Evolutionary conservation across 2,797 vertebrate species (phyloP), one percentile per base, ranked within the genome.

Genomic region (Gila robusta): DNA sequence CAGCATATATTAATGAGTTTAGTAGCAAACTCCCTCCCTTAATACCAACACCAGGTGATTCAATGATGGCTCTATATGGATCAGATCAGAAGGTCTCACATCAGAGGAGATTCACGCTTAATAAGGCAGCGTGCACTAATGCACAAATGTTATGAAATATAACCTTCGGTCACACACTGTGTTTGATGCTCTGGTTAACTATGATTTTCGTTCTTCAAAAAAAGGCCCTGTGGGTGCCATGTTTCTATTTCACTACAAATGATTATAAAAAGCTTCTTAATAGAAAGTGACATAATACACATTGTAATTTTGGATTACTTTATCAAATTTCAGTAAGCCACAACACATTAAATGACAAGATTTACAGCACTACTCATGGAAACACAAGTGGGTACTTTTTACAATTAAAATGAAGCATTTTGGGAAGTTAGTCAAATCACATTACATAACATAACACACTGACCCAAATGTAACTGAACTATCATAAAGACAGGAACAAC

Each of bases 1-100:
- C 82, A 56, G 44, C 70, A 66, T 44, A 73, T 74, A 72, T 81
- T 74, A 83, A 88, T 88, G 87, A 78, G 54, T 78, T 71, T 44
- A 82, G 71, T 41, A 44, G 56, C 37, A 84, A 64, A 49, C 32
- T 12, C 56, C 12, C 66, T 79, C 41, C 35, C 52, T 79, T 76
- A 70, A 88, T 62, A 71, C 79, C 64, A 85, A 41, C 49, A 59
- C n/a, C 77, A 72, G 52, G 76, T 80, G 77, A 84, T 77, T 69
- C 44, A 69, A 32, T 52, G 44, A 72, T 64, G 41, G 69, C 26
- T 28, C 21, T 73, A 26, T 73, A 80, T 71, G 66, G 66, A 82
- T 71, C 47, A 71, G 49, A 71, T 56, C 66, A 56, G n/a, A 71
- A 72, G 49, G 49, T 70, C 41, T 81, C 21, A 35, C 12, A 84